Evolutionary conservation across 2,888 invertebrate species (phyloP), one percentile per base, ranked within the genome.

Genomic region (Drosophila testacea): DNA sequence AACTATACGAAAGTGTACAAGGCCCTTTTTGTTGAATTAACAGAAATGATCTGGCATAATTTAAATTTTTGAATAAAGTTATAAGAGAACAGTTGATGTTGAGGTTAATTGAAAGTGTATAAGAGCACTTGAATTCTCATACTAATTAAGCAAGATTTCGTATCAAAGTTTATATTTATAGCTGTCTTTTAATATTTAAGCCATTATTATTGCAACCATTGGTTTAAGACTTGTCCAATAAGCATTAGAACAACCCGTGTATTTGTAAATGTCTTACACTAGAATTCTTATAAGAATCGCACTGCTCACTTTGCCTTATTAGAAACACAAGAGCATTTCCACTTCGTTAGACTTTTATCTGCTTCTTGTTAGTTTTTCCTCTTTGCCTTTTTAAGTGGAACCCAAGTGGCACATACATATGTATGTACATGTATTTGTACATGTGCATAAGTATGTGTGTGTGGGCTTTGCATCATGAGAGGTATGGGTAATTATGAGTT

Each of bases 401-500:
- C 47, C 47, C 54, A 42, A 50, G 50, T 52, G 44, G 36, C 27
- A 50, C 51, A 47, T 10, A 44, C 36, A 41, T 16, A n/a, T n/a
- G 32, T n/a, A 38, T 32, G 34, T 1, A 51, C 13, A 44, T n/a
- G 28, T 27, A 30, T 13, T 22, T 22, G 22, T 22, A 38, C 50
- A 42, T 16, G 59, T 48, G 32, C 34, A n/a, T 4, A 16, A 16
- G 9, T 11, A 16, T 55, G 41, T 51, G 4, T 39, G 38, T 38
- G 36, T 36, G 51, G 36, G 51, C 22, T 60, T 54, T 22, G 48
- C 39, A 57, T 13, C 10, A 34, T 44, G 22, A 32, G 22, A 22
- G 48, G 54, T 63, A 16, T 61, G 73, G 68, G 69, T 80, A 83
- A 88, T 83, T 86, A 83, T 85, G 73, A 87, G 71, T 44, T 62